These are phyloP conservation scores for Cataglyphis cursor DNA, from an alignment of 2,888 invertebrate genomes.

Conservation along the genomic window DNA sequence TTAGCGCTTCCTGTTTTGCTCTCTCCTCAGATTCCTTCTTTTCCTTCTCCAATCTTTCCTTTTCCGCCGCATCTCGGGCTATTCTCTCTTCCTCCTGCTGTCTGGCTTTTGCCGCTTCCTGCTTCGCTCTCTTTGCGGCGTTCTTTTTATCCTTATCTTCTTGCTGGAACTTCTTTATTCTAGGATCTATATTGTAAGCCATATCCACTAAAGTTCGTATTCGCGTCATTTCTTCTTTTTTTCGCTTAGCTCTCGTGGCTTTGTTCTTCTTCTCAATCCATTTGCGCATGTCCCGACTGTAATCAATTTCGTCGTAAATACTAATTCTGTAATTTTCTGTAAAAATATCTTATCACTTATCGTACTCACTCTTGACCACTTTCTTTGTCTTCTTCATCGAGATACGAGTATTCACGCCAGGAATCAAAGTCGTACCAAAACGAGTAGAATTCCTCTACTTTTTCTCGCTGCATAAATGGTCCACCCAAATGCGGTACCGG, in stretches of 20 bases:
- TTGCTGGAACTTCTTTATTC: constrained; percentile 96
- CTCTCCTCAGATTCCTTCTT: constrained; percentile 94
- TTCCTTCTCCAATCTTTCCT: constrained; percentile 90
- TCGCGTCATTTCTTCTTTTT: constrained; percentile 98
- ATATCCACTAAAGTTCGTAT: constrained; percentile 96
- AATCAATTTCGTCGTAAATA: constrained; percentile 38
- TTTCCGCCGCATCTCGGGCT: constrained; percentile 90
- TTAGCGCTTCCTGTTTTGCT: constrained; percentile 93
- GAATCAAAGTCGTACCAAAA: constrained; percentile 99
- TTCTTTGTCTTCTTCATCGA: constrained; percentile 99
- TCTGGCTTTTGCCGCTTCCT: constrained; percentile 93
- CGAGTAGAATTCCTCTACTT: constrained; percentile 97
- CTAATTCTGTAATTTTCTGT: constrained; percentile 21
- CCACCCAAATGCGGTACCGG: constrained; percentile 95
- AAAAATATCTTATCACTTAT: background rate
- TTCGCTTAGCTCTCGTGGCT: constrained; percentile 95
- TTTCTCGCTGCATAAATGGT: constrained; percentile 92
- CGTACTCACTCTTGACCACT: constrained; percentile 93
- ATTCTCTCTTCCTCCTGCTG: constrained; percentile 94
- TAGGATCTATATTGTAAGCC: constrained; percentile 97
- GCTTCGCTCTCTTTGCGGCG: constrained; percentile 95
- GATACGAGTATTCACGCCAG: constrained; percentile 99
- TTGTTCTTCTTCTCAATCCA: constrained; percentile 99
- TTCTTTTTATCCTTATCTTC: constrained; percentile 97
- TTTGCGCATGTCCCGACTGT: constrained; percentile 95